Evolutionary conservation across 2,888 invertebrate species (phyloP).

Genomic region (Scaptomyza cyrtandrae): DNA sequence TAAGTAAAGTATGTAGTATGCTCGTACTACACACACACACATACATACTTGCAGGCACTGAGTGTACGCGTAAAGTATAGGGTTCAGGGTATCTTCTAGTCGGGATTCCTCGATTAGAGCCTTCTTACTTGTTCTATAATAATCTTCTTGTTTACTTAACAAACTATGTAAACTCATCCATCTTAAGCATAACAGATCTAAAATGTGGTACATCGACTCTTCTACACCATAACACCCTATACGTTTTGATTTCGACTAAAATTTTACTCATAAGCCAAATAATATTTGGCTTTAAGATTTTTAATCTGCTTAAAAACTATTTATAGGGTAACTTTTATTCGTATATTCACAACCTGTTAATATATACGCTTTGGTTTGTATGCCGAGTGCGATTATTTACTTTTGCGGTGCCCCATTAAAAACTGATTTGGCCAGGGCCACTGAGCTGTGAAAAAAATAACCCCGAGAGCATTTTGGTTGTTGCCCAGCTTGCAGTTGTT

Average conservation of each 20-base stretch:
- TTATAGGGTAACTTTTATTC: neutral
- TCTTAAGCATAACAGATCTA: neutral
- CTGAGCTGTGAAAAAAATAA: slow-evolving; percentile 63
- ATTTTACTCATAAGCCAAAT: neutral
- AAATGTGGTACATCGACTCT: neutral
- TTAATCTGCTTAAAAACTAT: neutral
- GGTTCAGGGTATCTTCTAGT: too few species aligned
- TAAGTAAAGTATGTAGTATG: too few species aligned
- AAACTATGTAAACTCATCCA: neutral
- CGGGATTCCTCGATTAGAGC: too few species aligned
- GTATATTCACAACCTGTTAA: neutral
- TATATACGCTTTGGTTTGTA: slow-evolving; percentile 10
- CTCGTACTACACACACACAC: too few species aligned
- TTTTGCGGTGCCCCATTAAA: slow-evolving; percentile 60
- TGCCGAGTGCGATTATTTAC: slow-evolving; percentile 32
- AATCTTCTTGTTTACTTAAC: neutral
- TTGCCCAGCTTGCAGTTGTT: neutral
- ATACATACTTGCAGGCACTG: too few species aligned
- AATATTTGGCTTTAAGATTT: neutral
- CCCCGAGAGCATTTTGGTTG: slow-evolving; percentile 10
- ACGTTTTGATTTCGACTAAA: neutral
- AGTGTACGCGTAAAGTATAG: too few species aligned
- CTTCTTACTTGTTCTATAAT: neutral
- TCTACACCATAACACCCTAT: neutral
- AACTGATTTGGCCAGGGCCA: slow-evolving; percentile 50